Percentiles rank a stretch among this genome's conserved stretches.
Evolutionary conservation across 2,113 vertebrate genomes (phyloP).

Genomic region (Muntiacus muntjak): DNA sequence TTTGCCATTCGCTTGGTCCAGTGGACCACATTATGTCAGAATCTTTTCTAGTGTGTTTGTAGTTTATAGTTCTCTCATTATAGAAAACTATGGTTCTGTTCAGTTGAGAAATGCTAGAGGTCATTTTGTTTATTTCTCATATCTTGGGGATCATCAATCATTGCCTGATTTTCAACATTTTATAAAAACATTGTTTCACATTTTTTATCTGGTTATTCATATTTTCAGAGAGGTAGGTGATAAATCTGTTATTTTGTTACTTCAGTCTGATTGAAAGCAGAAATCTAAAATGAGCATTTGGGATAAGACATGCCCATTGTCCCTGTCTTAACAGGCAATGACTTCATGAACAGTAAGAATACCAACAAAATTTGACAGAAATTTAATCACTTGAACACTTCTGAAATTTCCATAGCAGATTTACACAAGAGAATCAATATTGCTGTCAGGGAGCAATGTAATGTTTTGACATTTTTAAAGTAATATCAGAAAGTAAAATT

Average conservation of each 20-base stretch:
- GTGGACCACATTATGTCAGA: background rate
- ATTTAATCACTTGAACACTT: background rate
- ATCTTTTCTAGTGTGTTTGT: background rate
- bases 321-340: background rate
- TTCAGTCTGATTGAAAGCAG: background rate
- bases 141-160: background rate
- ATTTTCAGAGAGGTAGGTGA: background rate
- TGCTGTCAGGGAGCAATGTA: background rate
- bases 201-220: background rate
- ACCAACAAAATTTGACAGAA: background rate
- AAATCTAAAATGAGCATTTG: background rate
- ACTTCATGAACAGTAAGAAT: background rate
- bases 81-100: background rate
- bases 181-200: background rate
- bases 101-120: background rate
- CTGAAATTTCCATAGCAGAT: background rate
- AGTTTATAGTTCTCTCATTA: background rate
- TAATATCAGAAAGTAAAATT: background rate
- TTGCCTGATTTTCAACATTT: background rate
- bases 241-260: background rate
- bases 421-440: background rate
- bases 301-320: background rate
- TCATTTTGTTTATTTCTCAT: background rate
- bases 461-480: background rate
- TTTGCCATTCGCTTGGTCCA: background rate